Evolutionary conservation across 2,888 invertebrate genomes (phyloP).

Genomic region (Anaspis maculata): DNA sequence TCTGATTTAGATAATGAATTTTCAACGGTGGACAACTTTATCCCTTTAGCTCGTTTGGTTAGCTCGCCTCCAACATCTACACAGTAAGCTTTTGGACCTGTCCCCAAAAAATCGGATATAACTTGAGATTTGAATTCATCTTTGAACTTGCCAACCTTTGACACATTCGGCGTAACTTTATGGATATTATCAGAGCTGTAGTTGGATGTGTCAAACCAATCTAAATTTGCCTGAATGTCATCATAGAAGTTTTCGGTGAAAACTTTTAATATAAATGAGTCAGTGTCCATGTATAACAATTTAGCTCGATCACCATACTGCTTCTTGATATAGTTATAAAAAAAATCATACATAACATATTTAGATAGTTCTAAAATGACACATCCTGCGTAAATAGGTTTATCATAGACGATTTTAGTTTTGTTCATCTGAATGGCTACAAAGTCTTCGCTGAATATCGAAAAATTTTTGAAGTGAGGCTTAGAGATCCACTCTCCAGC

Average conservation of each 20-base stretch:
- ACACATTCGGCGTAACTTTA: neutral
- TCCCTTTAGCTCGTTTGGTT: too few species aligned
- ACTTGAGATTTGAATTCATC: constrained; percentile 2
- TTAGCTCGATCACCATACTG: neutral
- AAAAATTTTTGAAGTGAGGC: constrained; percentile 5
- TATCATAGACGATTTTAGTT: neutral
- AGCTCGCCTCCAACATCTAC: too few species aligned
- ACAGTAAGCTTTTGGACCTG: constrained; percentile 2
- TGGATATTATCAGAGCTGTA: neutral
- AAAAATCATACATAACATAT: constrained; percentile 1
- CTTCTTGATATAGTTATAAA: neutral
- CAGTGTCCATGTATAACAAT: constrained; percentile 3
- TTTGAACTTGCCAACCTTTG: constrained; percentile 2
- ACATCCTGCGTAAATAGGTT: constrained; percentile 4
- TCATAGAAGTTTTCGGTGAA: constrained; percentile 3
- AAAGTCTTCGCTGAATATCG: constrained; percentile 3
- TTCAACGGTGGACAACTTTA: too few species aligned
- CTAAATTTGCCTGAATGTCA: constrained; percentile 3
- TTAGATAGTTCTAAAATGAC: constrained; percentile 3
- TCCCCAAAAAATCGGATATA: constrained; percentile 1
- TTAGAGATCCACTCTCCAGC: constrained; percentile 2
- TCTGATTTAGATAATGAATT: too few species aligned
- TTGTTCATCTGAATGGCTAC: constrained; percentile 3
- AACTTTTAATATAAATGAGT: constrained; percentile 5
- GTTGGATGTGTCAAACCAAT: constrained; percentile 1